Evolutionary conservation across 1,140 invertebrate species (phyloP).

Genomic region (honey bee (Apis mellifera)): DNA sequence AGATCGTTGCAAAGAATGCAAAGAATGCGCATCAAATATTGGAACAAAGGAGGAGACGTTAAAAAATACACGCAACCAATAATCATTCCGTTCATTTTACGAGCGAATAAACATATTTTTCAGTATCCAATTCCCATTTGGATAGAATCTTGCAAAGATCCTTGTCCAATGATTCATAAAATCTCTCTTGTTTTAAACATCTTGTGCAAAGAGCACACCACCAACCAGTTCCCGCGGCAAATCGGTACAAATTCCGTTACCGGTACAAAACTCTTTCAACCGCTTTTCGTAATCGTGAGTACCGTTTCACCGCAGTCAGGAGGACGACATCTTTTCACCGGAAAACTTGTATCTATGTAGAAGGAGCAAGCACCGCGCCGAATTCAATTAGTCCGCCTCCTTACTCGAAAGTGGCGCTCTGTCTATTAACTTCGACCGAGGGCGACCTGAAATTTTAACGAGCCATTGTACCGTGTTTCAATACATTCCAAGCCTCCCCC

Average conservation of each 20-base stretch:
- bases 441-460: slow-evolving; percentile 32
- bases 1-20: too few species aligned
- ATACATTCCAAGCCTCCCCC: not conserved
- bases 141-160: not conserved
- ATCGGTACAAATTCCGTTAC: not conserved
- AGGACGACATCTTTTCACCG: slow-evolving; percentile 24
- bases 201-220: not conserved
- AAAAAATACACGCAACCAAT: too few species aligned
- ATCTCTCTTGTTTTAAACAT: not conserved
- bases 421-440: slow-evolving; percentile 35
- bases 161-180: slow-evolving; percentile 1
- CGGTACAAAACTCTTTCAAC: slow-evolving; percentile 16
- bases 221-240: not conserved
- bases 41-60: too few species aligned
- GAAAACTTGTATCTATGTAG: slow-evolving; percentile 11
- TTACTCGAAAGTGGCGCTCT: slow-evolving; percentile 2
- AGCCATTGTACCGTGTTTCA: slow-evolving; percentile 32
- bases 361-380: not conserved
- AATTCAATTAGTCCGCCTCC: slow-evolving; percentile 33
- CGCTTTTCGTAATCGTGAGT: slow-evolving; percentile 24
- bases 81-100: not conserved
- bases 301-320: slow-evolving; percentile 16
- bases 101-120: not conserved
- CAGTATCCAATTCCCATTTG: not conserved
- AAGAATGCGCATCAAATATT: too few species aligned